Evolutionary conservation across 2,797 vertebrate genomes (phyloP), one percentile per base, ranked within the genome.

Genomic region (Coracias cyanogaster): DNA sequence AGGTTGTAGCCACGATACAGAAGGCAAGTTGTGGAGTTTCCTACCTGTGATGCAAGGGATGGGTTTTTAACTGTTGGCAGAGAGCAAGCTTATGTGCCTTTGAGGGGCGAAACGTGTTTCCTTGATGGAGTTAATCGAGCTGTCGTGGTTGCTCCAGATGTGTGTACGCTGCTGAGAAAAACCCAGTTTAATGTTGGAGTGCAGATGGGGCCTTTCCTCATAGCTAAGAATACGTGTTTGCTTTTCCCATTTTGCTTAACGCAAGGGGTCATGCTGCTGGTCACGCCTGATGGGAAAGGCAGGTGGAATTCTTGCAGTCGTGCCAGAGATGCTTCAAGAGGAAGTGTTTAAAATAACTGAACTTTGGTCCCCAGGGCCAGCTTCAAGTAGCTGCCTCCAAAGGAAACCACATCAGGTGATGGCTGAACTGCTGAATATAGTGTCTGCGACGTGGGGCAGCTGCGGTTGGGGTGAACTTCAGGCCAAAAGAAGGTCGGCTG

Each of bases 271-370:
- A 25, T n/a, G 33, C 49, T 45, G 22, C 2, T 62, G 73, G 55
- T 10, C 12, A 1, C 37, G 45, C 41, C 61, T 97, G 86, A 94
- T 92, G 91, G 67, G 72, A 85, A 96, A 58, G 24, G 67, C 94
- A 96, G 91, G 84, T 96, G 93, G 93, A 71, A 80, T 55, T 86
- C 51, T 66, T 81, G 24, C 39, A 49, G 46, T 45, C 0, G 0
- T 89, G 92, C 92, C 83, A 72, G 74, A 64, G 94, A 88, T 89
- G 84, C 82, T 88, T 62, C 8, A 35, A 83, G 82, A 91, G 94
- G 92, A 97, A 94, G 66, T 18, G 70, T 95, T 94, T 88, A 86
- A 97, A 93, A 93, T 96, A 96, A 94, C 87, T 94, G 6, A 84
- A 46, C 70, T 90, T 52, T 45, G 51, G 37, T 93, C 95, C 85